A percentile compares a stretch with the other conserved stretches of the same genome.
Evolutionary conservation across 2,888 invertebrate species (phyloP).

Genomic region (Priocnemis perturbator): DNA sequence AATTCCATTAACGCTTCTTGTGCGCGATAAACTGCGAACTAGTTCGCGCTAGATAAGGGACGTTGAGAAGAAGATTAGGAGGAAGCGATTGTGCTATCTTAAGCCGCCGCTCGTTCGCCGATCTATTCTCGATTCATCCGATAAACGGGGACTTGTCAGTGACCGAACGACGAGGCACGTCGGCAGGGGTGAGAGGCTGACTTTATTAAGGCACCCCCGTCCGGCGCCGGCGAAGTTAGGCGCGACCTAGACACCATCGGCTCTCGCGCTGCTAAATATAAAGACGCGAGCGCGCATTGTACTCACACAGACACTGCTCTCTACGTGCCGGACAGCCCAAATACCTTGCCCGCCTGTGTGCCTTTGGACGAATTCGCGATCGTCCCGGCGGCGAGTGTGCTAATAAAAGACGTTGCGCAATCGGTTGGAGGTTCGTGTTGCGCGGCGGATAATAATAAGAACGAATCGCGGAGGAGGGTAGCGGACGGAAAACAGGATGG

Average conservation of each 20-base stretch:
- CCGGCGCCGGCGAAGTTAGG: slow-evolving; percentile 36
- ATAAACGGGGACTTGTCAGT: too few relatives aligned
- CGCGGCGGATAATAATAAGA: slow-evolving; percentile 60
- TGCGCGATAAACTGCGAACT: not conserved
- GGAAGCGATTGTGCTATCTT: too few relatives aligned
- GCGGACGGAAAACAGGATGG: not conserved
- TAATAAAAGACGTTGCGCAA: slow-evolving; percentile 69
- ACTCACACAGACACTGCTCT: slow-evolving; percentile 19
- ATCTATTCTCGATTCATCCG: too few relatives aligned
- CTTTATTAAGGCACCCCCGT: too few relatives aligned
- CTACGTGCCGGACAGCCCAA: slow-evolving; percentile 39
- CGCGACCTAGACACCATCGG: slow-evolving; percentile 57
- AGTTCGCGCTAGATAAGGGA: too few relatives aligned
- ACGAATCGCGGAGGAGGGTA: slow-evolving; percentile 37
- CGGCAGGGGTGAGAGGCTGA: too few relatives aligned
- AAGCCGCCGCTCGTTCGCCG: too few relatives aligned
- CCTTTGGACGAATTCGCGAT: slow-evolving; percentile 52
- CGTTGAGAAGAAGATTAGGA: too few relatives aligned
- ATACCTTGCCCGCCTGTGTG: slow-evolving; percentile 37
- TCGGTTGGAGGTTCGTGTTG: slow-evolving; percentile 48
- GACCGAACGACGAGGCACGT: too few relatives aligned
- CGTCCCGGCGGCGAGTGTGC: slow-evolving; percentile 48
- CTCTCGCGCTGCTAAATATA: slow-evolving; percentile 47
- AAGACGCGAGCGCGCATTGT: slow-evolving; percentile 21
- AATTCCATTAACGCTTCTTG: not conserved